Conservation (phyloP, 1,140 invertebrate genomes). For the Marisa cornuarietis region DNA sequence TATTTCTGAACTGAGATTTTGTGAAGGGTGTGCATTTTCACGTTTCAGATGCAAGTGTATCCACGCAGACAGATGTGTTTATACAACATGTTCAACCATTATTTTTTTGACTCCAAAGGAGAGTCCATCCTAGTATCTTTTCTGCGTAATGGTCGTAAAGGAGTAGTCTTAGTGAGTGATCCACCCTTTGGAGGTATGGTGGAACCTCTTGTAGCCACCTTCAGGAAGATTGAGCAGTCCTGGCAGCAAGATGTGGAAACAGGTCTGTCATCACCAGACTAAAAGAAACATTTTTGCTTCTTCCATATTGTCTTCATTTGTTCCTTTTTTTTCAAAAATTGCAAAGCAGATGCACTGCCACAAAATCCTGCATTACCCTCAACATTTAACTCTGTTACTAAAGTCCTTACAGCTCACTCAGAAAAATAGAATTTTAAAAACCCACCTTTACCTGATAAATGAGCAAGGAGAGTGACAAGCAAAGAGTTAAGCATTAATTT, state of each 20-base stretch:
- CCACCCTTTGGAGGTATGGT: conserved; percentile 90
- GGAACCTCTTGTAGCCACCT: conserved; percentile 78
- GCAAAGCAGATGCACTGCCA: too few relatives aligned
- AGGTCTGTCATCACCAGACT: not conserved
- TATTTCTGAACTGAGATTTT: not conserved
- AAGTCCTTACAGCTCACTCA: too few relatives aligned
- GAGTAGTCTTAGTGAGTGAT: conserved; percentile 80
- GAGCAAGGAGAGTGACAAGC: too few relatives aligned
- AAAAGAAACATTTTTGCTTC: not conserved
- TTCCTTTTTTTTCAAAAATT: too few relatives aligned
- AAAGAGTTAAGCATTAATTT: too few relatives aligned
- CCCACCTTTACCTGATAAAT: too few relatives aligned
- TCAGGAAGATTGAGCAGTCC: conserved; percentile 70
- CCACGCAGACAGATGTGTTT: conserved; percentile 75
- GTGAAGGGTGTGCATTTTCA: not conserved
- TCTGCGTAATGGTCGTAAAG: conserved; percentile 69
- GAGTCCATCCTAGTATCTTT: conserved; percentile 73
- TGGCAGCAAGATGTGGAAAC: conserved; percentile 12
- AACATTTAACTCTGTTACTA: too few relatives aligned
- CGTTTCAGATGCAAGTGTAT: conserved; percentile 75
- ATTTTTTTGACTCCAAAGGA: conserved; percentile 77
- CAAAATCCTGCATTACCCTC: too few relatives aligned
- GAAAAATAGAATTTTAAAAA: too few relatives aligned
- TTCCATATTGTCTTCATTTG: not conserved
- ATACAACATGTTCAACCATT: conserved; percentile 91